Conservation (phyloP, 2,797 vertebrate genomes). For the Sylvilagus floridanus region DNA sequence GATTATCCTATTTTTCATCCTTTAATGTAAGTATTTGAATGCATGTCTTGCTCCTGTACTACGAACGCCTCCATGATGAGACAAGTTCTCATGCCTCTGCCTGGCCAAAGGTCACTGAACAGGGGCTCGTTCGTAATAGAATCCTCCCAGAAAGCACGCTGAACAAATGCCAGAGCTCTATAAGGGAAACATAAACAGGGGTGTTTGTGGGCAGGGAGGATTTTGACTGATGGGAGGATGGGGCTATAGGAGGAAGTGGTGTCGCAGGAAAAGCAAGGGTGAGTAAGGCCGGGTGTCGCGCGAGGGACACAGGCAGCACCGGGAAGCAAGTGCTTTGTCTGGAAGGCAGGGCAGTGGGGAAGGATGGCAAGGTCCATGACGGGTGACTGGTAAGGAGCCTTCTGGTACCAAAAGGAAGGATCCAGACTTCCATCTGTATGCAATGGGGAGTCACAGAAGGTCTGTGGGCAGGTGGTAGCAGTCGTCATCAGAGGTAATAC, state of each 20-base stretch:
- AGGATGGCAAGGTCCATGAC: background rate
- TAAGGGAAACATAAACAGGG: background rate
- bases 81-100: background rate
- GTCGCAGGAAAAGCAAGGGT: background rate
- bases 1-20: background rate
- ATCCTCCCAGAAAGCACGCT: background rate
- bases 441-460: background rate
- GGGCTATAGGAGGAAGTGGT: background rate
- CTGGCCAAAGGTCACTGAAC: background rate
- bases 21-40: background rate
- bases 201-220: background rate
- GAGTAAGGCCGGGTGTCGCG: background rate
- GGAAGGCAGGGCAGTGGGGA: background rate
- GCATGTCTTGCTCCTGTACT: background rate
- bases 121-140: background rate
- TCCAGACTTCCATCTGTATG: background rate
- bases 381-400: background rate
- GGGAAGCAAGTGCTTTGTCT: background rate
- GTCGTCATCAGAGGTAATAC: background rate
- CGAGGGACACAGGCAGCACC: accelerated
- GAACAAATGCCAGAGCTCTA: background rate
- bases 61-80: too few species aligned
- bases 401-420: background rate
- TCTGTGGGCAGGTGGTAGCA: background rate
- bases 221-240: background rate